phyloP scores from a whole-genome alignment of 2,888 invertebrate species.

The Calliphora vomitoria region DNA sequence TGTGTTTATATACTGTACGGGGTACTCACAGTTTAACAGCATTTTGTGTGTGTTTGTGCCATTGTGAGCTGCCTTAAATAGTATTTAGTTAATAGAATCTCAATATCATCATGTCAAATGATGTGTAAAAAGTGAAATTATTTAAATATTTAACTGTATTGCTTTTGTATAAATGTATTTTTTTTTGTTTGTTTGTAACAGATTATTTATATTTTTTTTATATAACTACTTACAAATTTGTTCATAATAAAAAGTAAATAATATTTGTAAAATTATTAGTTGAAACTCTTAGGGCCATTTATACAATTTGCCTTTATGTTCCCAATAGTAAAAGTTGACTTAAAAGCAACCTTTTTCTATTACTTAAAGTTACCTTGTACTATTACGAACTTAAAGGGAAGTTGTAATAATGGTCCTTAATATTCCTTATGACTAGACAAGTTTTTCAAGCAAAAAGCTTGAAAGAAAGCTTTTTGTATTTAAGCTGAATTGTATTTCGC shows the following conservation, averaged over 20 bases:
- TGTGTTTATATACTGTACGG: slow-evolving; percentile 14
- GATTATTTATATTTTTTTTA: slow-evolving; percentile 51
- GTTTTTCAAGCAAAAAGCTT: no score
- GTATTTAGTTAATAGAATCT: slow-evolving; percentile 56
- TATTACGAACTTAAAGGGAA: no score
- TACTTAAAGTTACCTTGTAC: no score
- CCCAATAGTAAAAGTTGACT: no score
- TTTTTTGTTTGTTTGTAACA: slow-evolving; percentile 44
- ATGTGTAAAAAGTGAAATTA: slow-evolving; percentile 38
- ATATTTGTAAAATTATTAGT: background rate
- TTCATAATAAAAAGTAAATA: background rate
- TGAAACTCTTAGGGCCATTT: no score
- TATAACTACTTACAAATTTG: background rate
- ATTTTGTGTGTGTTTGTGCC: slow-evolving; percentile 22
- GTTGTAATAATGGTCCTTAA: no score
- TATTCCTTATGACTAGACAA: no score
- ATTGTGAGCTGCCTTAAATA: slow-evolving; percentile 26
- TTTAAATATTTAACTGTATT: background rate
- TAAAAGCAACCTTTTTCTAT: no score
- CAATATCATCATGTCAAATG: slow-evolving; percentile 41
- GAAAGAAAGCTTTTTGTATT: no score
- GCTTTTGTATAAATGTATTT: slow-evolving; percentile 18
- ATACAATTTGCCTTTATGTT: no score
- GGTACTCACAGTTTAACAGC: slow-evolving; percentile 25
- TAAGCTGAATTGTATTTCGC: no score